Base-by-base conservation (phyloP, 2,797 vertebrate species). In the Thunnus albacares region DNA sequence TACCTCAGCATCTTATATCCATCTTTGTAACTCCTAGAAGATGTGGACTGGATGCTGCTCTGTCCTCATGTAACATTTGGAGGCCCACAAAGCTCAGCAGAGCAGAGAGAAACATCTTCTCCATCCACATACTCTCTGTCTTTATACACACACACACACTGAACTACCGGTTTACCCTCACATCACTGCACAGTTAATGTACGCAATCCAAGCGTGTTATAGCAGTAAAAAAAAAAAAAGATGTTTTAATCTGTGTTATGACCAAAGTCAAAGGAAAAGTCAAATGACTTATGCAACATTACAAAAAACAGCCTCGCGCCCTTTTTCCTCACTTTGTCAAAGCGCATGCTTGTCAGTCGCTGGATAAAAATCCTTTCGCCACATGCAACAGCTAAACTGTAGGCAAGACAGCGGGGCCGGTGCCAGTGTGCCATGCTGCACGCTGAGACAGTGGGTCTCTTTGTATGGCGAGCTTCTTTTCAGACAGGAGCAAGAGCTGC, bases 401-500 rank as follows among this genome's bases (percentile, higher is more conserved):
- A 63, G 58, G 73, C 52, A 26, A 74, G 80, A 84, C 85, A 76
- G 86, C 69, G 22, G 82, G 79, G 79, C 87, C 68, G 81, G 77
- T 86, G 86, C 89, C 89, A 85, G 71, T 20, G 71, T 87, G 89
- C 83, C 90, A 87, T 71, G 84, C 85, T 84, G 10, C 89, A 86
- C 20, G 60, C 80, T 79, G 84, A 89, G 83, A 90, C 87, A 87
- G 67, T 85, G 75, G 67, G 35, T 82, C 79, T 90, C 90, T 93
- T 91, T 90, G 89, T 90, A 81, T 13, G 26, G 59, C 5, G 2
- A 59, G 56, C 51, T 71, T 79, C 86, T 66, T 83, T 82, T 88
- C 80, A 86, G 75, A 87, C 85, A 83, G 78, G 72, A 80, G 86
- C 79, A 75, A 76, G 81, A 90, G 84, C 91, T 81, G 83, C 90